A percentile compares a stretch with the other conserved stretches of the same genome.
Evolutionary conservation across 92 coral and sea anemone species (phyloP).

Genomic region (Phymanthus crucifer): DNA sequence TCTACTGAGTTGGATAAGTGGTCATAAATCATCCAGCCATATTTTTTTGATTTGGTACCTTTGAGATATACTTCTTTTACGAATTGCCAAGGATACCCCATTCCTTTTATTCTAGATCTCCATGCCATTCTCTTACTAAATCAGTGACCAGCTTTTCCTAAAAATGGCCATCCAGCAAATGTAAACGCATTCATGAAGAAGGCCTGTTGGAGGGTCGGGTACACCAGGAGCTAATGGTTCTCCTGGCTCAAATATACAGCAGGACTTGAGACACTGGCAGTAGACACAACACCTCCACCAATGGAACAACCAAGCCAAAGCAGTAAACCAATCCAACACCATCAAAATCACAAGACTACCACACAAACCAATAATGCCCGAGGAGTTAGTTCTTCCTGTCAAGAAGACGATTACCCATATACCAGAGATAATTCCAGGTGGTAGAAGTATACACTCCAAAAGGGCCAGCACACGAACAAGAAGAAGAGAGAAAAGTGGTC

Average conservation of each 20-base stretch:
- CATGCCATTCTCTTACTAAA: too few relatives aligned
- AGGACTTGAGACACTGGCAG: not conserved
- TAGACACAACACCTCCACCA: slow-evolving; percentile 12
- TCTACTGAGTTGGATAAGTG: too few relatives aligned
- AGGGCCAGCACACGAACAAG: slow-evolving; percentile 2
- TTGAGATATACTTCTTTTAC: too few relatives aligned
- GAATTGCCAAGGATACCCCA: too few relatives aligned
- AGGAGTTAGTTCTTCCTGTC: too few relatives aligned
- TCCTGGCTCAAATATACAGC: slow-evolving; percentile 7
- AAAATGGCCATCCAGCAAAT: not conserved
- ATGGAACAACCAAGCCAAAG: slow-evolving; percentile 13
- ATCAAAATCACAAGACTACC: not conserved
- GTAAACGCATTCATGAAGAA: too few relatives aligned
- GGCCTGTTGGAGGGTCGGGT: not conserved
- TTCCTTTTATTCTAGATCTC: too few relatives aligned
- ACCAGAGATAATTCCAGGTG: not conserved
- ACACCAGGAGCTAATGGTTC: not conserved
- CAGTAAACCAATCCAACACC: not conserved
- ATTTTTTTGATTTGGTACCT: too few relatives aligned
- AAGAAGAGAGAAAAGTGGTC: slow-evolving; percentile 13
- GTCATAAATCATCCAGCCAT: too few relatives aligned
- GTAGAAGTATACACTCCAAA: not conserved
- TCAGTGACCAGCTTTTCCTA: too few relatives aligned
- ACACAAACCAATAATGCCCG: too few relatives aligned
- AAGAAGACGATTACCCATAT: not conserved